These are phyloP conservation scores for Mus caroli DNA, from an alignment of 2,797 vertebrate genomes.

Conservation along the genomic window DNA sequence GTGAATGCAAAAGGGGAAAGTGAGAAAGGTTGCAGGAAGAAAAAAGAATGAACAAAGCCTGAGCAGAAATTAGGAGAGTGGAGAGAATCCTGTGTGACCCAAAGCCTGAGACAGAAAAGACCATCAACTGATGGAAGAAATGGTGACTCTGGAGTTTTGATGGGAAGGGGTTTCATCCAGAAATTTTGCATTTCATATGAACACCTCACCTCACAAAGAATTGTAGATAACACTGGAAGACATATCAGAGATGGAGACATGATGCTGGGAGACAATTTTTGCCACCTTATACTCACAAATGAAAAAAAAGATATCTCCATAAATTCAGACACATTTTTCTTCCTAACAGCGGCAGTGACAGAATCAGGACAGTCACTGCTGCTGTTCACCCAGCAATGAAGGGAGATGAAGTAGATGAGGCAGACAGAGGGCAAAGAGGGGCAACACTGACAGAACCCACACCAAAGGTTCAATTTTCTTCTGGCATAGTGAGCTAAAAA, in stretches of 20 bases:
- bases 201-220: neutral
- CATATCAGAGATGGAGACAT: neutral
- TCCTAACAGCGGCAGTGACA: neutral
- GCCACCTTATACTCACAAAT: slow-evolving; percentile 32
- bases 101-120: neutral
- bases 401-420: neutral
- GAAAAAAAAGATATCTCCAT: neutral
- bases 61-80: neutral
- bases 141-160: neutral
- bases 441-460: neutral
- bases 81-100: neutral
- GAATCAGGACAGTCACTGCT: neutral
- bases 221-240: neutral
- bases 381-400: neutral
- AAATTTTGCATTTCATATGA: neutral
- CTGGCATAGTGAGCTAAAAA: neutral
- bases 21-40: neutral
- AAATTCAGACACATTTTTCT: slow-evolving; percentile 48
- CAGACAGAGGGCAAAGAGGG: neutral
- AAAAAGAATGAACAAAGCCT: neutral
- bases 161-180: neutral
- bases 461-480: slow-evolving; percentile 1
- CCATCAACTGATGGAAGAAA: neutral
- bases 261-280: neutral
- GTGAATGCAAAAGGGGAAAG: neutral